Base-by-base conservation (phyloP, 2,113 vertebrate genomes). In the Poicephalus meyeri region DNA sequence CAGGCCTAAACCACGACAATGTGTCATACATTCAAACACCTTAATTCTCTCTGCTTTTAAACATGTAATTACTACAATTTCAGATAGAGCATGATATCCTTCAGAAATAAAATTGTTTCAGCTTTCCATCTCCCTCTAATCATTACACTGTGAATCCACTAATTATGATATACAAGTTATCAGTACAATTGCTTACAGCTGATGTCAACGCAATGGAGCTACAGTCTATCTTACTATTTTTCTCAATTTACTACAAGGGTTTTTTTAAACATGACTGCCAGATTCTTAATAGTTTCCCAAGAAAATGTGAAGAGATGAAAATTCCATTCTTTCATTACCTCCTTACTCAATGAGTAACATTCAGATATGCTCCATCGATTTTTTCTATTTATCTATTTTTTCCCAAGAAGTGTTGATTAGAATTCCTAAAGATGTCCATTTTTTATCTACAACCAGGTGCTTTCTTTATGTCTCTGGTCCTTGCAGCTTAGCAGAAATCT, bases 51-150 rank as follows among this genome's bases (percentile, higher is more conserved):
- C n/a, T 47, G 28, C 0, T 90, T 93, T 81, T 17, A 88, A 84
- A 78, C 15, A 68, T 71, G 88, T 83, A 88, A 90, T 91, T 60
- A 88, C 23, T 56, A 42, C 21, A 25, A 18, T 65, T 91, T 84
- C 53, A 93, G 64, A 50, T 24, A 58, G 9, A 63, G 16, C 10
- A 42, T 42, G 28, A 29, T 56, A 35, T 46, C 83, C n/a, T 72
- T 87, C 46, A 86, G 25, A 83, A 91, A 80, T 29, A 16, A 78
- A 86, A 47, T 37, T 66, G 19, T 74, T 90, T 84, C 80, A 84
- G 65, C 31, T 77, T 86, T 90, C 28, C 35, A 52, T 79, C 21
- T 86, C 16, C 46, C 28, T 74, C 80, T 88, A 95, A 90, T 73
- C 26, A 28, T 58, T 63, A 63, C 13, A 49, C 15, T 73, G 29